Evolutionary conservation across 2,888 invertebrate genomes (phyloP), one percentile per base, ranked within the genome.

Genomic region (Drosophila colorata): DNA sequence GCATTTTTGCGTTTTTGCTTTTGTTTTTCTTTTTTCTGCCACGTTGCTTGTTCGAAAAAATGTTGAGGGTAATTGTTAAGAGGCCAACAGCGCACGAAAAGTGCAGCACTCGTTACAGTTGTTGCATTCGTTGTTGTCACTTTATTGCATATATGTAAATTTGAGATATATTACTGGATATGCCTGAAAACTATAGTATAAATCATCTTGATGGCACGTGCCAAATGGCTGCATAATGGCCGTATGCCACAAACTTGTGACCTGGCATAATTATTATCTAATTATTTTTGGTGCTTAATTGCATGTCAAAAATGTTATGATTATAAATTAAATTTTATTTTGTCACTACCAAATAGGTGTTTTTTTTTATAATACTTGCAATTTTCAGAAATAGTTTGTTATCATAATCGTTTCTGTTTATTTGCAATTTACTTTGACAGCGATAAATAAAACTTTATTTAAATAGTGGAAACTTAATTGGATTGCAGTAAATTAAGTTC

Each of bases 271-370:
- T 77, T 71, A 76, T 70, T 51, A 88, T 86, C 74, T 77, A 79
- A 83, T 83, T 85, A 69, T 64, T 64, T 69, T 9, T 43, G 56
- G 47, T 64, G 55, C 37, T 55, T 73, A 80, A 83, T 80, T 74
- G 66, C 66, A 46, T 69, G 68, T 65, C 57, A 58, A 65, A 69
- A 33, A 44, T 60, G 28, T 37, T 52, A 31, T 44, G 61, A 9
- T 51, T 49, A 44, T 20, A 64, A 74, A 74, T 60, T 63, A 25
- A 47, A 23, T 31, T 59, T 59, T 25, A 28, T 23, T 44, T 44
- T 44, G 38, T 13, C 33, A 14, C 33, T 25, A 18, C 47, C 38
- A 43, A 49, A 63, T 72, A 7, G 37, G 33, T 25, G 7, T 38
- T 35, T n/a, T 28, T 25, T 31, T 35, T n/a, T 49, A 8, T 49